Percentiles rank a stretch among this genome's conserved stretches.
These are phyloP conservation scores for Diploptera punctata DNA, from an alignment of 2,888 invertebrate genomes.

Conservation along the genomic window DNA sequence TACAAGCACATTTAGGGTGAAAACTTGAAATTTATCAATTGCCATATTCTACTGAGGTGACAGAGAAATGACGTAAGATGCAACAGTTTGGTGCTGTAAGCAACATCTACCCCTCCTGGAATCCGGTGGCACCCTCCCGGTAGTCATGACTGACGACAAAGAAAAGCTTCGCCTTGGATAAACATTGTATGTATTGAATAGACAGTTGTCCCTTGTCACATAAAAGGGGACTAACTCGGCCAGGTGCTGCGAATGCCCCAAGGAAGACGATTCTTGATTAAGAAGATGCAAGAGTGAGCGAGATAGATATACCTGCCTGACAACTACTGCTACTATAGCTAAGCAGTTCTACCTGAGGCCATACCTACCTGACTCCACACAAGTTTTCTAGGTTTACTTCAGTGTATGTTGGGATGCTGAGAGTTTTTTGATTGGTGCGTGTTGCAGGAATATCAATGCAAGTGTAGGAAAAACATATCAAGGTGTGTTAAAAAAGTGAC, in stretches of 20 bases:
- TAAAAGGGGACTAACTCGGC: conserved; percentile 13
- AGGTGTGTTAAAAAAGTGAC: conserved; percentile 5
- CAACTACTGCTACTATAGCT: conserved; percentile 1
- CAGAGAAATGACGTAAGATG: too few species aligned
- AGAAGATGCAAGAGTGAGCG: conserved; percentile 1
- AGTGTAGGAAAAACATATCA: conserved; percentile 4
- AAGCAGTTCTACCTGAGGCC: conserved; percentile 1
- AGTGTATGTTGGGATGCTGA: not conserved
- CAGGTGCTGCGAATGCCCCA: not conserved
- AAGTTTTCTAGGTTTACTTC: conserved; percentile 2
- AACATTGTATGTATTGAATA: not conserved
- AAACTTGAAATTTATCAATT: too few species aligned
- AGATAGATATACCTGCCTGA: conserved; percentile 3
- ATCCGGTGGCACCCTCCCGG: conserved; percentile 6
- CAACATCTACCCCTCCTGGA: not conserved
- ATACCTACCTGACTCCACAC: not conserved
- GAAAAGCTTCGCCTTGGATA: conserved; percentile 14
- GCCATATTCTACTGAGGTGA: too few species aligned
- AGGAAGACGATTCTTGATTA: conserved; percentile 25
- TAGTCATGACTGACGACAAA: conserved; percentile 7
- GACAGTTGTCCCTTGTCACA: conserved; percentile 4
- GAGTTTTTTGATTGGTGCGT: too few species aligned
- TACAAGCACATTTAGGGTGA: too few species aligned
- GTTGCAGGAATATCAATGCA: not conserved
- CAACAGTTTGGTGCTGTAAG: too few species aligned